phyloP scores from a whole-genome alignment of 2,888 invertebrate species.

The Melipona bicolor region DNA sequence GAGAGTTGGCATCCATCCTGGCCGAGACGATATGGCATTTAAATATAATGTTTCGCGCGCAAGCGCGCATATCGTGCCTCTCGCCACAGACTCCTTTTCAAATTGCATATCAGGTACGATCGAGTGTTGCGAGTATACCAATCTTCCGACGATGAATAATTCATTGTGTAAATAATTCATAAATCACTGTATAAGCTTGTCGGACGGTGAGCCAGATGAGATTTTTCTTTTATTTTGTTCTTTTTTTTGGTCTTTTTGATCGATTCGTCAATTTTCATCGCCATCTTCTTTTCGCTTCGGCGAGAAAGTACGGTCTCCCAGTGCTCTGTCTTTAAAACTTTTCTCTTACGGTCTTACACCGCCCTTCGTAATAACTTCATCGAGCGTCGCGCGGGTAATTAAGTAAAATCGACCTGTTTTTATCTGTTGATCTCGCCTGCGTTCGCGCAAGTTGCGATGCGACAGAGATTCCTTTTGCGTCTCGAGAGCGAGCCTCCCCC shows the following conservation, averaged over 20 bases:
- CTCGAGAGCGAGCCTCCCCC: not conserved
- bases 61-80: conserved; percentile 50
- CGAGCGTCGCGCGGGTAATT: not conserved
- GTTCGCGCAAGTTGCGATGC: conserved; percentile 3
- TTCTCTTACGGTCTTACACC: not conserved
- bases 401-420: not conserved
- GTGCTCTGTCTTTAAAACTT: not conserved
- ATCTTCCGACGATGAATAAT: conserved; percentile 73
- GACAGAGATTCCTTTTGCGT: conserved; percentile 25
- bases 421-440: not conserved
- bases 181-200: conserved; percentile 62
- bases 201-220: conserved; percentile 40
- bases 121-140: conserved; percentile 73
- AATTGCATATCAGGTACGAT: conserved; percentile 73
- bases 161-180: conserved; percentile 75
- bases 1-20: conserved; percentile 18
- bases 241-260: conserved; percentile 14
- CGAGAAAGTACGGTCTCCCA: too few species aligned
- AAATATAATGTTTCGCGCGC: conserved; percentile 68
- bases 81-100: conserved; percentile 69
- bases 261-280: not conserved
- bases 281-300: not conserved
- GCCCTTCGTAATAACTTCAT: not conserved
- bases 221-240: conserved; percentile 10
- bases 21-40: conserved; percentile 51